Base-by-base conservation (phyloP, 2,888 invertebrate genomes). In the Idaea aversata region DNA sequence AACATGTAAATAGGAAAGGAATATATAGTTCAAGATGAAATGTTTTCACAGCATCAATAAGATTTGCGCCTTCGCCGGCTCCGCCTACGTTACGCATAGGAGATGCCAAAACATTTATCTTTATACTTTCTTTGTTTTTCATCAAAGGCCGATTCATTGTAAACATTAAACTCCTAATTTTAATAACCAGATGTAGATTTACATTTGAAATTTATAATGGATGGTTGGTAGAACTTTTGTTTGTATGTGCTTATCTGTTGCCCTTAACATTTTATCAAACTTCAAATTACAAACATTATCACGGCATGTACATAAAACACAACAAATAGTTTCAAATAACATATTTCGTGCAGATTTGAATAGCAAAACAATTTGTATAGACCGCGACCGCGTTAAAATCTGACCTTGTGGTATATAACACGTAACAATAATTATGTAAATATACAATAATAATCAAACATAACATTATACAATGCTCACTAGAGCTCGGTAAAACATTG, bases 351-450 rank as follows among this genome's bases (percentile, higher is more conserved):
- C 47, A 47, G 47, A 47, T 47, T 47, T 47, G 47, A 47, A 7
- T 47, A 47, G 47, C 47, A 47, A 47, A 47, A 13, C 47, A 47
- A 47, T 47, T 47, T 47, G 47, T 47, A 13, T 47, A 47, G 47
- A 47, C 47, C 47, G 47, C 47, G 47, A 47, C 47, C 47, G 47
- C 47, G 47, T 47, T 47, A 6, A 5, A 47, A 47, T 62, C 66
- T 68, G 66, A 73, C 72, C 72, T 73, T 73, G 72, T 70, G 68
- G 65, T 68, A 73, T 63, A 61, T 58, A 65, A 7, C 47, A 10
- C 68, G 69, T 66, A 66, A 70, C 64, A 70, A 68, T 65, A 72
- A 74, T 77, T 73, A 80, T 69, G 65, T 67, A 72, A 71, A 73
- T 72, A 69, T 71, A 47, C 34, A 47, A 60, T 60, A 34, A 69